Conservation (phyloP, 2,888 invertebrate species). For the Hirtodrosophila trivittata region DNA sequence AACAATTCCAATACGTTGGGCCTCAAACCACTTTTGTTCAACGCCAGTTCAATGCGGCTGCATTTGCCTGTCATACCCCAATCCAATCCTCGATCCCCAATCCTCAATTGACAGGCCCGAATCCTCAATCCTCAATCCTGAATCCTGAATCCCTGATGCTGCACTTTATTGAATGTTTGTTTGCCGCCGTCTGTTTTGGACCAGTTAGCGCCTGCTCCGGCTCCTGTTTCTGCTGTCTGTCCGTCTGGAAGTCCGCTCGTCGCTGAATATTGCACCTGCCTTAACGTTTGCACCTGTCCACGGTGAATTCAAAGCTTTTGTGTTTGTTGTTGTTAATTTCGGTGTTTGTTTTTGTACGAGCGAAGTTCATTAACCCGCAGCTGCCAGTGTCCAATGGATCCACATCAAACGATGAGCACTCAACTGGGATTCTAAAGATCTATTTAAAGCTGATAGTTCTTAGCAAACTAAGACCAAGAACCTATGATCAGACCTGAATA, state of each 20-base stretch:
- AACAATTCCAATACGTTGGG: background rate
- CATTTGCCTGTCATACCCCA: slow-evolving; percentile 4
- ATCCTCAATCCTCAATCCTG: slow-evolving; percentile 10
- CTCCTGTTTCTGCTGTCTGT: slow-evolving; percentile 1
- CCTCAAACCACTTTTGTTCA: slow-evolving; percentile 7
- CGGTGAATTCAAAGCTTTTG: slow-evolving; percentile 46
- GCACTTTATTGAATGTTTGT: slow-evolving; percentile 53
- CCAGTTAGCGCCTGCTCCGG: slow-evolving; percentile 61
- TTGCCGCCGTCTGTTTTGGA: slow-evolving; percentile 43
- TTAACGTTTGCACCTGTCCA: slow-evolving; percentile 66
- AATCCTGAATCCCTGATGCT: slow-evolving; percentile 30
- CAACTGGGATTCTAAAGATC: no score
- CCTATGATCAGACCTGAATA: no score
- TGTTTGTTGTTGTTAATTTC: slow-evolving; percentile 5
- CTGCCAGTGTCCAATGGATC: slow-evolving; percentile 3
- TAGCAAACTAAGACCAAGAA: no score
- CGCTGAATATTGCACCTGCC: slow-evolving; percentile 68
- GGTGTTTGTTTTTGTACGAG: slow-evolving; percentile 41
- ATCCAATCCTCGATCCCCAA: slow-evolving; percentile 1
- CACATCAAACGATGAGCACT: no score
- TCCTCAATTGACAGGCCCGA: background rate
- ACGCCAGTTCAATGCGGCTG: slow-evolving; percentile 47
- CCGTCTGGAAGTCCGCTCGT: slow-evolving; percentile 25
- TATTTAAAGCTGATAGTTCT: no score
- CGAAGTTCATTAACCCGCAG: slow-evolving; percentile 60